Percentiles rank a stretch among this genome's conserved stretches.
These are phyloP conservation scores for Tolypeutes matacus DNA, from an alignment of 2,797 vertebrate species.

Conservation along the genomic window DNA sequence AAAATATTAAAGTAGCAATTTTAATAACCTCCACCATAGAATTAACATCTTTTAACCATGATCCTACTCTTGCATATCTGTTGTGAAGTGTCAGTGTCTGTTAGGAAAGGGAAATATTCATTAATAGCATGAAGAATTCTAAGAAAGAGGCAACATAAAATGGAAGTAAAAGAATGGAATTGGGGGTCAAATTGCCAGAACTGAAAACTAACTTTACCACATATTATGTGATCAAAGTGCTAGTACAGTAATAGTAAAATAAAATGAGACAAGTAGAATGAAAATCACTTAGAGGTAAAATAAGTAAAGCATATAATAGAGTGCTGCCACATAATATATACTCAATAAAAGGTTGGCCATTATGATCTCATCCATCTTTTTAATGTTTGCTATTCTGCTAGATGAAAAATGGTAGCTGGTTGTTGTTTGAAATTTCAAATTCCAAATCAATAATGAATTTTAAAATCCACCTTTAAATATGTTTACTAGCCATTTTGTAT, in stretches of 20 bases:
- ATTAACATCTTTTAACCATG: neutral
- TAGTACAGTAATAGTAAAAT: neutral
- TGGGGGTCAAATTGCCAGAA: neutral
- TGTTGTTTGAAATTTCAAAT: conserved; percentile 8
- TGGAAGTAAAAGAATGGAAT: neutral
- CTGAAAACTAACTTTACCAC: neutral
- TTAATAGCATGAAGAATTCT: neutral
- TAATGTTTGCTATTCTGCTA: neutral
- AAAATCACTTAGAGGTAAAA: neutral
- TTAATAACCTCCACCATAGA: neutral
- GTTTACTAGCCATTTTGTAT: neutral
- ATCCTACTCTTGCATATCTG: neutral
- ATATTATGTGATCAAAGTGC: neutral
- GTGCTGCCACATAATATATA: no score
- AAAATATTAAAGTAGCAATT: conserved; percentile 10
- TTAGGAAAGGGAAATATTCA: neutral
- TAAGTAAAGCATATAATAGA: neutral
- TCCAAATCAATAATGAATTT: conserved; percentile 11
- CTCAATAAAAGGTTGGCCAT: neutral
- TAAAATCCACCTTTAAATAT: neutral
- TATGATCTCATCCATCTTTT: neutral
- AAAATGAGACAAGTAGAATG: neutral
- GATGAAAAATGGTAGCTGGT: neutral
- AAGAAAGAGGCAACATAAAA: neutral
- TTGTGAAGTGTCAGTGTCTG: neutral